Conservation (phyloP, 2,888 invertebrate genomes). For the Drosophila parthenogenetica region DNA sequence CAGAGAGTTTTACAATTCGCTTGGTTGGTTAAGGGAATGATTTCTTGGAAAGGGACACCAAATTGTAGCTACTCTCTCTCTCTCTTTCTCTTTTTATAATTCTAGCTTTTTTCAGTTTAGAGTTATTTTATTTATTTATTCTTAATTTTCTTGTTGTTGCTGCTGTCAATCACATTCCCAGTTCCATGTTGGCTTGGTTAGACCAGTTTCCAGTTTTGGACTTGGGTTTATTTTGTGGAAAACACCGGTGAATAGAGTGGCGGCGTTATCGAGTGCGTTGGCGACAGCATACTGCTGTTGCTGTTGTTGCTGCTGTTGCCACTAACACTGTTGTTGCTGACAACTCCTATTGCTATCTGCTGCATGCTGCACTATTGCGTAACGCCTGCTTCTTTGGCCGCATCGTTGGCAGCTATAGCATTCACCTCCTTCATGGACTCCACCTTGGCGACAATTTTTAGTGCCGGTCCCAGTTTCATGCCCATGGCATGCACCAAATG, state of each 20-base stretch:
- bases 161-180: constrained; percentile 20
- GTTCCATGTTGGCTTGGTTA: constrained; percentile 20
- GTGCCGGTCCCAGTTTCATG: constrained; percentile 97
- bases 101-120: background rate
- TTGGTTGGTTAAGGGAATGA: constrained; percentile 12
- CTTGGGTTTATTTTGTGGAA: constrained; percentile 9
- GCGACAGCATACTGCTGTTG: constrained; percentile 26
- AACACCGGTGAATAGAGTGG: constrained; percentile 59
- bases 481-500: constrained; percentile 97
- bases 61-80: background rate
- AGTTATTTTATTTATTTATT: background rate
- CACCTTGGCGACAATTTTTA: constrained; percentile 97
- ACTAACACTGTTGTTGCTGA: background rate
- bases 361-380: constrained; percentile 53
- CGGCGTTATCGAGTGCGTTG: constrained; percentile 60
- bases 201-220: constrained; percentile 19
- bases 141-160: background rate
- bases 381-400: constrained; percentile 48
- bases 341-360: background rate
- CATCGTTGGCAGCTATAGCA: constrained; percentile 36
- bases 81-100: background rate
- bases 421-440: constrained; percentile 88
- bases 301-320: background rate
- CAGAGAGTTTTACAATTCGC: constrained; percentile 19
- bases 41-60: background rate